These are phyloP conservation scores for Hemaris fuciformis DNA, from an alignment of 2,888 invertebrate genomes.

Conservation along the genomic window DNA sequence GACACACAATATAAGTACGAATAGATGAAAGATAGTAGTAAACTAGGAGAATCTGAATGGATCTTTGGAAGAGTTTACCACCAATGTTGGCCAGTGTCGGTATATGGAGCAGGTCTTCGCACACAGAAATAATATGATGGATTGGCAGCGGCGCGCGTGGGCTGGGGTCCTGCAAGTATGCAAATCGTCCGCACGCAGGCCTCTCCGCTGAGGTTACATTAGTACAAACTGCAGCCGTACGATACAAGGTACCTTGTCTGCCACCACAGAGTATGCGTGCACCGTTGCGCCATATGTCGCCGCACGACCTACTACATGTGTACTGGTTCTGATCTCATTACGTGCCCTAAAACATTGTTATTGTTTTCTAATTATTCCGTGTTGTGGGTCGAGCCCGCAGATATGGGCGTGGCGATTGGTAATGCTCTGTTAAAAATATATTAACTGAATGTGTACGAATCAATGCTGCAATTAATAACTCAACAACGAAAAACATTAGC, in stretches of 20 bases:
- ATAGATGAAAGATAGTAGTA: neutral
- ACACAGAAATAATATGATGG: slow-evolving; percentile 62
- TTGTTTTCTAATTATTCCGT: neutral
- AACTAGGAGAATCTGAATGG: neutral
- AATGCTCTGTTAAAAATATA: too few relatives aligned
- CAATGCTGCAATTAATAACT: too few relatives aligned
- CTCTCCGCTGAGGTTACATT: slow-evolving; percentile 45
- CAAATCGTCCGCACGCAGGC: slow-evolving; percentile 62
- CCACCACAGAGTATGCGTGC: neutral
- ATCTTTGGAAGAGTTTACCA: neutral
- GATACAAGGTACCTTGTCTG: slow-evolving; percentile 51
- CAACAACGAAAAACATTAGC: too few relatives aligned
- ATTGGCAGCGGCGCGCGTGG: slow-evolving; percentile 67
- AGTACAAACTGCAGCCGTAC: slow-evolving; percentile 39
- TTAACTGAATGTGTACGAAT: too few relatives aligned
- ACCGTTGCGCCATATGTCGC: slow-evolving; percentile 12
- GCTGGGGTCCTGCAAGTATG: slow-evolving; percentile 72
- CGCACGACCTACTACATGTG: slow-evolving; percentile 1
- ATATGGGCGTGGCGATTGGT: too few relatives aligned
- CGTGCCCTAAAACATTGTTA: neutral
- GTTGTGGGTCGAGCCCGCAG: neutral
- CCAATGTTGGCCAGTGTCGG: neutral
- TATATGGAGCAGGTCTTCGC: neutral
- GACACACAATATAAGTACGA: neutral
- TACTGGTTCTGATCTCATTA: neutral